Conservation (phyloP, 2,888 invertebrate species). For the Rhamnusium bicolor region DNA sequence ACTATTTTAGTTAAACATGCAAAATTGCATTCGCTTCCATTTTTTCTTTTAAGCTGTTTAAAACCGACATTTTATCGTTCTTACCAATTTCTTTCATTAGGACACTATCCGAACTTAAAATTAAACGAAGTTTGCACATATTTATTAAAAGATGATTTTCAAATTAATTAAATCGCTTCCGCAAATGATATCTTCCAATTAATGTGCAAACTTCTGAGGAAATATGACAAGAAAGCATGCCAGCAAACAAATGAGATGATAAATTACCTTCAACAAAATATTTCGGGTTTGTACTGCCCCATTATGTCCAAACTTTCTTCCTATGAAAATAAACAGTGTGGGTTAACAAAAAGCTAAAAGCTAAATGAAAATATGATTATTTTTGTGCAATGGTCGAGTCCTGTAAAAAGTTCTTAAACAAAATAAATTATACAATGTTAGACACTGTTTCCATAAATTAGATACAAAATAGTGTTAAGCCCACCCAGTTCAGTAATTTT, state of each 20-base stretch:
- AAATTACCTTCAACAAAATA: constrained; percentile 82
- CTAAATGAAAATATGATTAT: constrained; percentile 42
- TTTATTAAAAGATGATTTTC: background rate
- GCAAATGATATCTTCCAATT: background rate
- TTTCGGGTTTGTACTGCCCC: constrained; percentile 86
- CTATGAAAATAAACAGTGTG: constrained; percentile 76
- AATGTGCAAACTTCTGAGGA: background rate
- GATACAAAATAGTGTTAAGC: background rate
- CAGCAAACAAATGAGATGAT: constrained; percentile 34
- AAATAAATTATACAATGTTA: background rate
- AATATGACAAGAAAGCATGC: constrained; percentile 6
- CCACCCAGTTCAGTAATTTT: background rate
- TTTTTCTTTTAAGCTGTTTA: background rate
- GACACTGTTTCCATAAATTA: background rate
- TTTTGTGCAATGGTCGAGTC: constrained; percentile 62
- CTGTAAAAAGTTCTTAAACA: background rate
- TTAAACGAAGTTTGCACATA: background rate
- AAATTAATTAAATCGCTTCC: background rate
- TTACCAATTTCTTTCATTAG: background rate
- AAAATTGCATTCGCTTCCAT: too few species aligned
- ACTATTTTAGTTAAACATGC: too few species aligned
- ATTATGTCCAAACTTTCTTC: constrained; percentile 85
- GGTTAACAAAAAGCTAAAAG: constrained; percentile 65
- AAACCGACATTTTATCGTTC: too few species aligned
- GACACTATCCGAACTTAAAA: background rate